phyloP scores from a whole-genome alignment of 2,888 invertebrate genomes.

The Ichneumon xanthorius region DNA sequence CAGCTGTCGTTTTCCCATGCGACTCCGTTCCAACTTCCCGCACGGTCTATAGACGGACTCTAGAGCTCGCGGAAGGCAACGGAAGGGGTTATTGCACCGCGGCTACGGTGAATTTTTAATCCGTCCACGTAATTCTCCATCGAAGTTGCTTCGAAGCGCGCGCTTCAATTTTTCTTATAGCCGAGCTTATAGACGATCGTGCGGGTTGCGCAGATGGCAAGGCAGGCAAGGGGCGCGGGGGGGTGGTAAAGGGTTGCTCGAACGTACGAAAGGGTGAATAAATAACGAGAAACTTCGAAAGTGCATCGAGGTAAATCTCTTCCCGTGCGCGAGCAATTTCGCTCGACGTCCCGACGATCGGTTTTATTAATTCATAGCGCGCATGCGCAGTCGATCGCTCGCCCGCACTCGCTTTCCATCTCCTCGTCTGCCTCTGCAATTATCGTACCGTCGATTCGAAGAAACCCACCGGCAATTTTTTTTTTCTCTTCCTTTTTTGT shows the following conservation, averaged over 20 bases:
- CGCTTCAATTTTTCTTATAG: slow-evolving; percentile 40
- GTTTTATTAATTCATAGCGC: slow-evolving; percentile 23
- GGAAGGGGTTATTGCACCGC: slow-evolving; percentile 62
- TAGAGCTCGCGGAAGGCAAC: slow-evolving; percentile 30
- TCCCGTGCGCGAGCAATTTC: slow-evolving; percentile 8
- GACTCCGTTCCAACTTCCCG: neutral
- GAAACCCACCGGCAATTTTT: neutral
- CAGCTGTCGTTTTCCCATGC: slow-evolving; percentile 16
- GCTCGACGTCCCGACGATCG: neutral
- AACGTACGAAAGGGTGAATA: slow-evolving; percentile 38
- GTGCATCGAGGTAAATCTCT: slow-evolving; percentile 11
- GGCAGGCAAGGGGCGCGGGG: too few relatives aligned
- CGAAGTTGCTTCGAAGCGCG: slow-evolving; percentile 34
- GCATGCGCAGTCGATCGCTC: slow-evolving; percentile 22
- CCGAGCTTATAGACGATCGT: neutral
- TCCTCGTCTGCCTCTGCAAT: slow-evolving; percentile 21
- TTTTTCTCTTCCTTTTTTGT: neutral
- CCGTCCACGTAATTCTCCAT: neutral
- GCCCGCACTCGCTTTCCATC: neutral
- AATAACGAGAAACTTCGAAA: slow-evolving; percentile 23
- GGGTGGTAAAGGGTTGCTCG: neutral
- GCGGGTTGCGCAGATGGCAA: neutral
- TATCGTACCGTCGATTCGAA: slow-evolving; percentile 20
- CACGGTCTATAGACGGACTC: slow-evolving; percentile 26
- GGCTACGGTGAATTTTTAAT: slow-evolving; percentile 45